A percentile compares a stretch with the other conserved stretches of the same genome.
phyloP scores from a whole-genome alignment of 2,113 vertebrate species.

The Daboia siamensis region DNA sequence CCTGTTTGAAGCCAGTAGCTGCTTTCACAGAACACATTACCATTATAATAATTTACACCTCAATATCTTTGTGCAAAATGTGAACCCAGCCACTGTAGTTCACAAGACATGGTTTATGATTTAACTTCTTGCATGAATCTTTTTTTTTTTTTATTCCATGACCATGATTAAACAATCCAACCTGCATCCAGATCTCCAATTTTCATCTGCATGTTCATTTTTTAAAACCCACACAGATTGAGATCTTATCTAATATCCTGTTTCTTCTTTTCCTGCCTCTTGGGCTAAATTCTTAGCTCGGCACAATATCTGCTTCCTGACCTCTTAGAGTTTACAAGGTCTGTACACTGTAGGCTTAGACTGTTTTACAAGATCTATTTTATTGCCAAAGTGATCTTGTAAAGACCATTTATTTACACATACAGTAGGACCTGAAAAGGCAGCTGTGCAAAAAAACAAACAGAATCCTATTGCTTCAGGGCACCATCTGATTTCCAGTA shows the following conservation, averaged over 20 bases:
- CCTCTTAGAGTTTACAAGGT: not conserved
- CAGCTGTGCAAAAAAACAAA: not conserved
- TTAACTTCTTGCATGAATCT: not conserved
- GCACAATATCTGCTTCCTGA: not conserved
- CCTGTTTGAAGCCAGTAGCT: not conserved
- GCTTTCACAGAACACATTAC: not conserved
- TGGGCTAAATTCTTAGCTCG: not conserved
- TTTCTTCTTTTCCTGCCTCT: not conserved
- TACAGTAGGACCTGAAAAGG: not conserved
- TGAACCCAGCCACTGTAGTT: not conserved
- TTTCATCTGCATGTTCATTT: not conserved
- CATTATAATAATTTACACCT: not conserved
- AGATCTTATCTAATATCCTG: not conserved
- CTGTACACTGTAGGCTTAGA: not conserved
- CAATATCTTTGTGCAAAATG: not conserved
- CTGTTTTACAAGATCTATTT: not conserved
- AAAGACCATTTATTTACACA: conserved; percentile 4
- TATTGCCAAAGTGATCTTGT: not conserved
- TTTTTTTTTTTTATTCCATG: not conserved
- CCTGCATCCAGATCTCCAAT: not conserved
- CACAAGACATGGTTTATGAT: not conserved
- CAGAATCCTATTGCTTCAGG: not conserved
- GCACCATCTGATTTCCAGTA: not conserved
- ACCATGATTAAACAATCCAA: not conserved
- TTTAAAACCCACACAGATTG: not conserved